These are phyloP conservation scores for Conomelus anceps DNA, from an alignment of 2,888 invertebrate genomes.

Conservation along the genomic window DNA sequence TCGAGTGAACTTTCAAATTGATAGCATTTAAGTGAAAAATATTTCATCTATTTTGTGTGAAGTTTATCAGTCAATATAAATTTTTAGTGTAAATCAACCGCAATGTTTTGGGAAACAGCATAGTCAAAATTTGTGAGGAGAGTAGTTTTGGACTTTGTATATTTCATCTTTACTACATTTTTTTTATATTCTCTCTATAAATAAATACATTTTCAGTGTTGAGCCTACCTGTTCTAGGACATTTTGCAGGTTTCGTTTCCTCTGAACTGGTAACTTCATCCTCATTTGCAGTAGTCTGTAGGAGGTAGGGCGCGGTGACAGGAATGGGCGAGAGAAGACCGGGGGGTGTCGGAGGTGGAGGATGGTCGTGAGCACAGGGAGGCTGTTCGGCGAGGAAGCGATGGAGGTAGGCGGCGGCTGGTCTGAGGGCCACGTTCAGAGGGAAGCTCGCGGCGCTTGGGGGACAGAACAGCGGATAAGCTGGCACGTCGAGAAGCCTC, in stretches of 20 bases:
- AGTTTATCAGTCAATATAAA: too few species aligned
- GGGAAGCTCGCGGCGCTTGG: neutral
- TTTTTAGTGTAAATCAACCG: too few species aligned
- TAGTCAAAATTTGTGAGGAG: too few species aligned
- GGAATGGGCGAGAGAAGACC: neutral
- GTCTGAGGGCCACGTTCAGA: neutral
- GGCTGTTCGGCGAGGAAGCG: neutral
- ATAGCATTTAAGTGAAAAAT: too few species aligned
- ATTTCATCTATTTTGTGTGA: too few species aligned
- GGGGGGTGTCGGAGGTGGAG: neutral
- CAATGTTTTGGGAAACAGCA: too few species aligned
- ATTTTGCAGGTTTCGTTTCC: conserved; percentile 45
- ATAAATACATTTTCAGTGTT: neutral
- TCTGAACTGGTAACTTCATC: conserved; percentile 72
- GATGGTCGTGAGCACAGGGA: neutral
- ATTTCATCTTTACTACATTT: too few species aligned
- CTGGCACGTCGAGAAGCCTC: neutral
- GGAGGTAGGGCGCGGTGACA: neutral
- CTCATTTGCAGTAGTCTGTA: conserved; percentile 46
- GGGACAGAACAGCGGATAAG: conserved; percentile 1
- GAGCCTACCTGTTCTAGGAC: neutral
- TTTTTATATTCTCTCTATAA: neutral
- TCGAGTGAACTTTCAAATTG: too few species aligned
- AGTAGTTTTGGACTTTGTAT: too few species aligned
- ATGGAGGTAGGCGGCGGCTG: neutral